phyloP scores from a whole-genome alignment of 2,113 vertebrate species.

The Irena cyanogastra region DNA sequence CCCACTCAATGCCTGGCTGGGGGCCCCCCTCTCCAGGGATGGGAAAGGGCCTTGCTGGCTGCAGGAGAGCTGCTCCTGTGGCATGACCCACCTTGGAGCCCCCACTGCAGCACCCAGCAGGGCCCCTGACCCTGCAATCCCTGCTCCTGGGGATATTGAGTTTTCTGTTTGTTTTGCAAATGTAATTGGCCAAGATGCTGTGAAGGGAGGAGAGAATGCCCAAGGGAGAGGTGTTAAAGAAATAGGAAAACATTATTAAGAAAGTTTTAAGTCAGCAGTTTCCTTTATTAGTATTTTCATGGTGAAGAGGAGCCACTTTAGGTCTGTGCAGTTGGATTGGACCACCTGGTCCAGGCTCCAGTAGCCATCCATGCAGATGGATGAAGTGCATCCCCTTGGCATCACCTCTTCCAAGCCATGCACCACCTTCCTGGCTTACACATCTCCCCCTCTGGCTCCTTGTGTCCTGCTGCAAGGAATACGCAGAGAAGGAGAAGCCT shows the following conservation, averaged over 20 bases:
- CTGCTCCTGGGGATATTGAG: background rate
- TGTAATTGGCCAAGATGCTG: constrained; percentile 27
- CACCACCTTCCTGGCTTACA: background rate
- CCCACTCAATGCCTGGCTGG: background rate
- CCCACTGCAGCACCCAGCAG: fast-evolving
- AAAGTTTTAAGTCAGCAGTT: background rate
- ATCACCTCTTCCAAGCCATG: background rate
- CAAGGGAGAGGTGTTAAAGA: constrained; percentile 46
- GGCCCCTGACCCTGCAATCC: background rate
- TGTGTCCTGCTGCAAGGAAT: background rate
- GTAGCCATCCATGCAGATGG: background rate
- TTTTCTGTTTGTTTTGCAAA: constrained; percentile 48
- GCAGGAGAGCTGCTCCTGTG: background rate
- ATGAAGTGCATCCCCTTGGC: background rate
- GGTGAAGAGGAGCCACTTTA: background rate
- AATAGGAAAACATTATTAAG: constrained; percentile 46
- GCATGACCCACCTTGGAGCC: background rate
- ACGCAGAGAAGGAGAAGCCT: background rate
- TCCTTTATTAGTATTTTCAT: background rate
- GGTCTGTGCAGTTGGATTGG: background rate
- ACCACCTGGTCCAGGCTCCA: background rate
- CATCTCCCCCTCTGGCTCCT: background rate
- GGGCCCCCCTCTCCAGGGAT: background rate
- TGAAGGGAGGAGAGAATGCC: constrained; percentile 1
- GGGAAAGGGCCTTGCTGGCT: background rate